Evolutionary conservation across 2,888 invertebrate genomes (phyloP).

Genomic region (Dusona sp.): DNA sequence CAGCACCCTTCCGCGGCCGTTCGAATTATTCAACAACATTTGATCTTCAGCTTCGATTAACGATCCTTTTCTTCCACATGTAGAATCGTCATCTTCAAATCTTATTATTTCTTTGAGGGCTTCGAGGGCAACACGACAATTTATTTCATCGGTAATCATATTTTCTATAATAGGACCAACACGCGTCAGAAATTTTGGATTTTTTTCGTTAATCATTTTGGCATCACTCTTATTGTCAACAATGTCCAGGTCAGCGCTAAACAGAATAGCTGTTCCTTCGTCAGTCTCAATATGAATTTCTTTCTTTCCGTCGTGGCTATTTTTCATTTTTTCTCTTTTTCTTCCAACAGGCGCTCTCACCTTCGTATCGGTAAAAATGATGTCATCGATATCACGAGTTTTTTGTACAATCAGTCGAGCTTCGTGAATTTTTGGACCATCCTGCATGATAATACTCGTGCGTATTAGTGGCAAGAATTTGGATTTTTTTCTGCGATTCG

Average conservation of each 20-base stretch:
- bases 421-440: slow-evolving; percentile 89
- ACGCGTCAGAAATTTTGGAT: slow-evolving; percentile 74
- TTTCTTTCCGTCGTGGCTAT: slow-evolving; percentile 1
- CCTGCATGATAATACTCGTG: slow-evolving; percentile 88
- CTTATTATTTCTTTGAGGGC: slow-evolving; percentile 85
- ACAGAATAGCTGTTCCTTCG: slow-evolving; percentile 77
- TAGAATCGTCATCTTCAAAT: slow-evolving; percentile 81
- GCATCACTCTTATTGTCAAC: slow-evolving; percentile 74
- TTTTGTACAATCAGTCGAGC: slow-evolving; percentile 88
- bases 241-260: slow-evolving; percentile 71
- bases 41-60: slow-evolving; percentile 10
- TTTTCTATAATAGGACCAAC: slow-evolving; percentile 84
- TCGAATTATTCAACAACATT: slow-evolving; percentile 39
- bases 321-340: slow-evolving; percentile 16
- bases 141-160: slow-evolving; percentile 85
- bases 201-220: slow-evolving; percentile 79
- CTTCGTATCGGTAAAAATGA: slow-evolving; percentile 69
- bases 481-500: slow-evolving; percentile 22
- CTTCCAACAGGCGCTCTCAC: neutral
- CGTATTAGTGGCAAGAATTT: slow-evolving; percentile 71
- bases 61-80: neutral
- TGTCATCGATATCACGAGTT: slow-evolving; percentile 84
- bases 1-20: slow-evolving; percentile 81
- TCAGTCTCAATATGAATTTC: slow-evolving; percentile 76
- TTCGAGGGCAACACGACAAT: slow-evolving; percentile 84